Percentiles rank a stretch among this genome's conserved stretches.
These are phyloP conservation scores for Labeo catla DNA, from an alignment of 2,113 vertebrate genomes.

Conservation along the genomic window DNA sequence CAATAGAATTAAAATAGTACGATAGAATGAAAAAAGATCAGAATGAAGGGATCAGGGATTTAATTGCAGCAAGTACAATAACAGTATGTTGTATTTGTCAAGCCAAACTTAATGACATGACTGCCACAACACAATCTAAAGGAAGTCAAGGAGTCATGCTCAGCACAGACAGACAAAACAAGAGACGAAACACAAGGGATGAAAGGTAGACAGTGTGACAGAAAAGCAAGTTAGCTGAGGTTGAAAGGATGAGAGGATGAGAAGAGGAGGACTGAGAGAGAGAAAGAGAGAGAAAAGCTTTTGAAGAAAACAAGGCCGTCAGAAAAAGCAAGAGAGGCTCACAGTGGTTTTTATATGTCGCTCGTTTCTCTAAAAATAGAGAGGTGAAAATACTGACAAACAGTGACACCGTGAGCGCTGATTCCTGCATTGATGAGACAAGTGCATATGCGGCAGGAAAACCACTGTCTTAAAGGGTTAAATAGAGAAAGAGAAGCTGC, in stretches of 20 bases:
- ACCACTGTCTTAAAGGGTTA: neutral
- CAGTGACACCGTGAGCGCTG: constrained; percentile 26
- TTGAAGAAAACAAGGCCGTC: constrained; percentile 28
- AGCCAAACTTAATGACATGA: neutral
- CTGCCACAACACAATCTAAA: neutral
- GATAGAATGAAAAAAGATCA: neutral
- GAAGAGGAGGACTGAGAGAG: constrained; percentile 8
- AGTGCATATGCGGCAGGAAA: neutral
- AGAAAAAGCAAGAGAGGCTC: constrained; percentile 2
- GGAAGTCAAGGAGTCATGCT: neutral
- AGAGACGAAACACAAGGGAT: neutral
- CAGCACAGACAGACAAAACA: neutral
- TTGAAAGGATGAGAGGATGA: neutral
- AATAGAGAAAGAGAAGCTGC: neutral
- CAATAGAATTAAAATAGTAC: no score
- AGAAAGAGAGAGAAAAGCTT: constrained; percentile 25
- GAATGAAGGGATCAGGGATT: neutral
- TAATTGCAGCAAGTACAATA: neutral
- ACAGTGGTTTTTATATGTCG: neutral
- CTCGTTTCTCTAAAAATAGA: constrained; percentile 42
- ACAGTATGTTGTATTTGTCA: neutral
- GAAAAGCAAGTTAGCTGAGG: neutral
- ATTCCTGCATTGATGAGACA: constrained; percentile 26
- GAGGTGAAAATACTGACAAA: constrained; percentile 44
- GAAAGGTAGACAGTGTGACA: neutral